Percentiles rank a stretch among this genome's conserved stretches.
Evolutionary conservation across 2,888 invertebrate genomes (phyloP).

Genomic region (Chirona hameri): DNA sequence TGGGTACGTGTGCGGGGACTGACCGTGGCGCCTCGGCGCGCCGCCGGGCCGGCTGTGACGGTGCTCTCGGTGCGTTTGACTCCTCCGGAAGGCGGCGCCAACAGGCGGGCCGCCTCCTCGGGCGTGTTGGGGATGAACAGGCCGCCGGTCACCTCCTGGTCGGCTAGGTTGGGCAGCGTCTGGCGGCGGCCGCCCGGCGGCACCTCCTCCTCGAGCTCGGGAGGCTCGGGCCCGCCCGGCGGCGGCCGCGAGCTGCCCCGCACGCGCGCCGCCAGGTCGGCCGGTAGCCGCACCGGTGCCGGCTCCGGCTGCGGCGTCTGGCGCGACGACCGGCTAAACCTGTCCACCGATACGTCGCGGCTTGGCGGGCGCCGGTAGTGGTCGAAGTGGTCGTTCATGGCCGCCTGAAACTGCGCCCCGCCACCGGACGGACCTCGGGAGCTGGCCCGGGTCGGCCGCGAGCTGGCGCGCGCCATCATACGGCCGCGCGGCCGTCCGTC

Average conservation of each 20-base stretch:
- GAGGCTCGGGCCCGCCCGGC: constrained; percentile 10
- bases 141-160: not conserved
- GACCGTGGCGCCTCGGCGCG: constrained; percentile 32
- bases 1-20: not conserved
- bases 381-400: constrained; percentile 83
- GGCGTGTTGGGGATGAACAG: not conserved
- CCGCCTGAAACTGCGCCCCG: constrained; percentile 45
- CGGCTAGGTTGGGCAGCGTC: constrained; percentile 27
- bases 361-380: constrained; percentile 83
- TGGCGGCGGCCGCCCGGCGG: constrained; percentile 30
- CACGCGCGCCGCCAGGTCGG: constrained; percentile 43
- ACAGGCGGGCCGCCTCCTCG: constrained; percentile 2
- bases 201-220: constrained; percentile 31
- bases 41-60: not conserved
- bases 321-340: constrained; percentile 39
- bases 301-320: constrained; percentile 36
- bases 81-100: not conserved
- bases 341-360: constrained; percentile 72
- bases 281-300: constrained; percentile 36
- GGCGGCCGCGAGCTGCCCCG: constrained; percentile 41
- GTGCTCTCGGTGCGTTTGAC: constrained; percentile 30
- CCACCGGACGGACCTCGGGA: not conserved
- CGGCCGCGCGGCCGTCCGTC: not conserved
- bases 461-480: not conserved
- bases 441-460: not conserved